phyloP scores from a whole-genome alignment of 2,113 vertebrate species.

The Scartelaos histophorus region DNA sequence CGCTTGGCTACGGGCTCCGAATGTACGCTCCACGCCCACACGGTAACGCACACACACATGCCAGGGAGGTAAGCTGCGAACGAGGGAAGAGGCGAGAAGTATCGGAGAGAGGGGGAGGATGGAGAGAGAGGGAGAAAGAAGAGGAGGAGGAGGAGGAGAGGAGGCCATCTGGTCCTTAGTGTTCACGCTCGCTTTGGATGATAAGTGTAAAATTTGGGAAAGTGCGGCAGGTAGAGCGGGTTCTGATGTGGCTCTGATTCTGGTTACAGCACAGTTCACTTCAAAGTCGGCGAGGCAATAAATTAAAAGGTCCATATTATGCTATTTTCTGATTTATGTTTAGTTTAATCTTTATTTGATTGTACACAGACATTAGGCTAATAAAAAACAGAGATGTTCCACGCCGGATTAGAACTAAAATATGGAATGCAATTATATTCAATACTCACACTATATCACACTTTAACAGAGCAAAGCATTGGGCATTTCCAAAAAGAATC shows the following conservation, averaged over 20 bases:
- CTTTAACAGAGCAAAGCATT: too few species aligned
- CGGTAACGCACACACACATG: constrained; percentile 14
- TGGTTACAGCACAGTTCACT: background rate
- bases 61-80: constrained; percentile 57
- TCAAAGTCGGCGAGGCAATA: background rate
- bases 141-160: constrained; percentile 34
- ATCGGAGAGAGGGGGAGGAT: constrained; percentile 23
- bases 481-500: too few species aligned
- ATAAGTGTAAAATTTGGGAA: constrained; percentile 36
- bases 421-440: too few species aligned
- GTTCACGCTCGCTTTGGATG: constrained; percentile 43
- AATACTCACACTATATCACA: too few species aligned
- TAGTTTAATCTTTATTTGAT: too few species aligned
- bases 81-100: constrained; percentile 63
- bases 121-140: constrained; percentile 28
- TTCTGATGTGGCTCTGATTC: constrained; percentile 16
- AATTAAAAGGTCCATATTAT: background rate
- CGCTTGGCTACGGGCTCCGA: constrained; percentile 65
- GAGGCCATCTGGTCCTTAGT: constrained; percentile 67
- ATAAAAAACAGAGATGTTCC: too few species aligned
- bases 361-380: too few species aligned
- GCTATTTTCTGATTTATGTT: too few species aligned
- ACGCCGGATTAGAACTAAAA: too few species aligned
- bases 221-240: constrained; percentile 27
- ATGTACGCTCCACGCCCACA: constrained; percentile 27